phyloP scores from a whole-genome alignment of 2,888 invertebrate species.

The Venusia cambrica region DNA sequence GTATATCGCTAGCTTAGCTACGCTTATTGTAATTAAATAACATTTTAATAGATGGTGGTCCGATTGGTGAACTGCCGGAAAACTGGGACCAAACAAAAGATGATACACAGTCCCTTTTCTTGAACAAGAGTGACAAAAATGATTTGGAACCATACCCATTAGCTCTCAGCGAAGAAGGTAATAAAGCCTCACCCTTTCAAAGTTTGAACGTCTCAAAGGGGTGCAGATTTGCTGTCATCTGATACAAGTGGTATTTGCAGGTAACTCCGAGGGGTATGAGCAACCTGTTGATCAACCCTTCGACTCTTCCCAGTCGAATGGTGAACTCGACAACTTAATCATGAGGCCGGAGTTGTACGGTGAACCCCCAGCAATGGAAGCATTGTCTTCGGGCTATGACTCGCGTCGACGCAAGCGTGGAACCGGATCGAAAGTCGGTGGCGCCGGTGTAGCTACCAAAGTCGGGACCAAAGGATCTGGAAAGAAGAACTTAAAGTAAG shows the following conservation, averaged over 20 bases:
- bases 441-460: conserved; percentile 73
- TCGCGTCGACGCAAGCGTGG: conserved; percentile 68
- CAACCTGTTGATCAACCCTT: conserved; percentile 65
- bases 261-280: conserved; percentile 68
- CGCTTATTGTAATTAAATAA: conserved; percentile 10
- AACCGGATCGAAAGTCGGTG: conserved; percentile 70
- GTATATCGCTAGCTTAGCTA: neutral
- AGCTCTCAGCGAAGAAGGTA: conserved; percentile 78
- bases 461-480: conserved; percentile 73
- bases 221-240: conserved; percentile 11
- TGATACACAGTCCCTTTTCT: conserved; percentile 73
- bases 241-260: conserved; percentile 41
- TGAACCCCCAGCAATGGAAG: conserved; percentile 79
- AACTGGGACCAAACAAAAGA: conserved; percentile 80
- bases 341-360: conserved; percentile 83
- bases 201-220: conserved; percentile 2
- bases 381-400: conserved; percentile 58
- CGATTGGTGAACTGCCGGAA: conserved; percentile 72
- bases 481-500: conserved; percentile 74
- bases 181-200: conserved; percentile 19
- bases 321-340: conserved; percentile 81
- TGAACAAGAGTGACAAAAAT: conserved; percentile 79
- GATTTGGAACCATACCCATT: conserved; percentile 77
- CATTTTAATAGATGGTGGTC: conserved; percentile 57
- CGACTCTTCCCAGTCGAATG: conserved; percentile 59